Evolutionary conservation across 2,888 invertebrate species (phyloP).

Genomic region (Synergus laeviventris): DNA sequence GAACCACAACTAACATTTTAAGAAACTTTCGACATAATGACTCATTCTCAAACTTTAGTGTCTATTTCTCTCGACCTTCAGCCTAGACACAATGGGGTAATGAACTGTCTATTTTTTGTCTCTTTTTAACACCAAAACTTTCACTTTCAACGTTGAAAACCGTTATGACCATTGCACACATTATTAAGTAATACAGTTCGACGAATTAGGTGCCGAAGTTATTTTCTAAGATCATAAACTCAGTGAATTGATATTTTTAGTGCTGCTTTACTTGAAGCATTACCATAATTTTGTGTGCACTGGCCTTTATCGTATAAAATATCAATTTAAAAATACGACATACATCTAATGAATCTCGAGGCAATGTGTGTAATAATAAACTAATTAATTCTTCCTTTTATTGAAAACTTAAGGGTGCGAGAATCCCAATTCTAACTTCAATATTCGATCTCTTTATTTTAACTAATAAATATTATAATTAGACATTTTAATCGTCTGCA

Average conservation of each 20-base stretch:
- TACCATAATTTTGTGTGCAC: constrained; percentile 30
- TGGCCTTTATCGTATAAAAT: constrained; percentile 30
- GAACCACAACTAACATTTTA: not conserved
- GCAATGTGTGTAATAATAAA: constrained; percentile 17
- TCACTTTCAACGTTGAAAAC: constrained; percentile 35
- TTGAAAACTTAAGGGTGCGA: not conserved
- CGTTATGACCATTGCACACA: constrained; percentile 30
- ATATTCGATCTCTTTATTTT: no score
- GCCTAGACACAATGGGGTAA: not conserved
- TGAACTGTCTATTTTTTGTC: not conserved
- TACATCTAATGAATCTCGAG: not conserved
- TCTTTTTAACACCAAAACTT: not conserved
- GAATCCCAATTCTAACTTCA: no score
- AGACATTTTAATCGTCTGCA: no score
- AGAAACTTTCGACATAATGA: not conserved
- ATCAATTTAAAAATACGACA: not conserved
- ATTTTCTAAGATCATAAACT: constrained; percentile 17
- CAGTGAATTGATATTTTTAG: constrained; percentile 26
- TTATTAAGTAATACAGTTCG: constrained; percentile 7
- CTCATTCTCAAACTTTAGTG: not conserved
- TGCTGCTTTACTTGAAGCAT: not conserved
- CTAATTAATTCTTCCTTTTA: not conserved
- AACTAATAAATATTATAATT: no score
- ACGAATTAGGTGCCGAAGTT: not conserved
- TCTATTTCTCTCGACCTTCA: constrained; percentile 4